A percentile compares a stretch with the other conserved stretches of the same genome.
Conservation (phyloP, 2,888 invertebrate species). For the Atethmia centrago region DNA sequence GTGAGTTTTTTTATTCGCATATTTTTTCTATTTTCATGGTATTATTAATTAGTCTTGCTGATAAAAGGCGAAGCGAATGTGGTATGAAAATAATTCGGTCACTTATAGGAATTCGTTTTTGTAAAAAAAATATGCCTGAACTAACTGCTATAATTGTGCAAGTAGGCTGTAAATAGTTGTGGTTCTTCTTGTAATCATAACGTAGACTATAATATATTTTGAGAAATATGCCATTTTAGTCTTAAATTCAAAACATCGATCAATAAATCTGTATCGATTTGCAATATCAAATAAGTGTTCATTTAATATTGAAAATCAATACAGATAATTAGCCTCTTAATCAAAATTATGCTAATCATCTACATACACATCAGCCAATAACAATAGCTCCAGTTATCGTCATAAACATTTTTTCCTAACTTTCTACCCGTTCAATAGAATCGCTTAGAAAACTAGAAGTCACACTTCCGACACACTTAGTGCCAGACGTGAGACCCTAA, state of each 20-base stretch:
- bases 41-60: constrained; percentile 11
- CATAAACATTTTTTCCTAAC: constrained; percentile 63
- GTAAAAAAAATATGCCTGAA: background rate
- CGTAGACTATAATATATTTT: too few species aligned
- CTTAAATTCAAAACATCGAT: too few species aligned
- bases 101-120: background rate
- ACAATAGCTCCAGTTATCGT: constrained; percentile 41
- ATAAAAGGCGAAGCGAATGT: constrained; percentile 23
- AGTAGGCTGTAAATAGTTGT: background rate
- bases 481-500: constrained; percentile 74
- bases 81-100: constrained; percentile 5
- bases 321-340: background rate
- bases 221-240: too few species aligned
- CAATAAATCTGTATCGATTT: background rate
- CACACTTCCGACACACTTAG: constrained; percentile 75
- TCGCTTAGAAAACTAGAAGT: constrained; percentile 72
- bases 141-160: background rate
- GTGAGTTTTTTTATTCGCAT: background rate
- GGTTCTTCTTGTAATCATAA: too few species aligned
- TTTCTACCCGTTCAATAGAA: constrained; percentile 71
- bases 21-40: constrained; percentile 19
- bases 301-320: too few species aligned
- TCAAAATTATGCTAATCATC: background rate
- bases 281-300: background rate
- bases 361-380: background rate